Evolutionary conservation across 2,888 invertebrate genomes (phyloP).

Genomic region (Acanthosepion pharaonis): DNA sequence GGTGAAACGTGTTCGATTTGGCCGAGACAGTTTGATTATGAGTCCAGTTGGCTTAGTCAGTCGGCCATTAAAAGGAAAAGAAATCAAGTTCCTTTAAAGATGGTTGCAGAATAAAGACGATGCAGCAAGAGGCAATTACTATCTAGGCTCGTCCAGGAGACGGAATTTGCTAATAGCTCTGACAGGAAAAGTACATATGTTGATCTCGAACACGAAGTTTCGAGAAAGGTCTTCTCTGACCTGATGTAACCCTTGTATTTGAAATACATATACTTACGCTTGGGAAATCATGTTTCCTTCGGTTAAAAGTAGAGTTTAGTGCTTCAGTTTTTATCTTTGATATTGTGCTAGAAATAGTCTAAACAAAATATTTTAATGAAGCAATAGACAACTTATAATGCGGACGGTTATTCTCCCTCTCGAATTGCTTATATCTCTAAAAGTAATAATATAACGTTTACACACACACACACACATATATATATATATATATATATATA

Average conservation of each 20-base stretch:
- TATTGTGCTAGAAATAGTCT: too few relatives aligned
- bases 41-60: background rate
- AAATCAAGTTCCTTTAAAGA: background rate
- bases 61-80: background rate
- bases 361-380: too few relatives aligned
- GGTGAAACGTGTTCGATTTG: constrained; percentile 8
- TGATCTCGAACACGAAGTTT: background rate
- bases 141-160: background rate
- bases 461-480: too few relatives aligned
- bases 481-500: too few relatives aligned
- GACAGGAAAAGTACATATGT: constrained; percentile 33
- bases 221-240: background rate
- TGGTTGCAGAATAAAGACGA: background rate
- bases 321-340: too few relatives aligned
- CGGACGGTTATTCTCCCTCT: too few relatives aligned
- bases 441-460: too few relatives aligned
- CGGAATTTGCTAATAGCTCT: background rate
- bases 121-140: background rate
- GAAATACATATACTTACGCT: background rate
- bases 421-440: too few relatives aligned
- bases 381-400: too few relatives aligned
- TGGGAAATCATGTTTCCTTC: background rate
- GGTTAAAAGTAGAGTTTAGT: too few relatives aligned
- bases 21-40: background rate
- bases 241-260: background rate